Percentiles rank a stretch among this genome's conserved stretches.
Conservation (phyloP, 2,113 vertebrate genomes). For the Hiodon alosoides region DNA sequence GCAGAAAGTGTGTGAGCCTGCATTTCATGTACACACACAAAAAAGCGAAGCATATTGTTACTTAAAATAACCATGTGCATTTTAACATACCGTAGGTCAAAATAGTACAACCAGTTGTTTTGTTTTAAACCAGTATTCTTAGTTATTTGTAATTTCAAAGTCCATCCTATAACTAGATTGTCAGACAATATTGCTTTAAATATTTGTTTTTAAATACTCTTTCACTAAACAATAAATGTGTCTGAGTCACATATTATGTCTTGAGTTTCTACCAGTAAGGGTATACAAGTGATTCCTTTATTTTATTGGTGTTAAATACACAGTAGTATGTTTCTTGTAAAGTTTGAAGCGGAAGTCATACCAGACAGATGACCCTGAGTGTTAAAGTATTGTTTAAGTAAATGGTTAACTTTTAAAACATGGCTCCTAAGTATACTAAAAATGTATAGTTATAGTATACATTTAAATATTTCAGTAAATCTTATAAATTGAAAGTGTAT, state of each 20-base stretch:
- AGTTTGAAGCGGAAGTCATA: not conserved
- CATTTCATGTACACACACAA: constrained; percentile 1
- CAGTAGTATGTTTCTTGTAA: not conserved
- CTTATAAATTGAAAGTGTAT: no score
- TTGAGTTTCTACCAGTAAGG: not conserved
- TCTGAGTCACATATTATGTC: not conserved
- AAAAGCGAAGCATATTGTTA: not conserved
- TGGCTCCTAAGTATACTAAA: no score
- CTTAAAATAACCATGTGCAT: no score
- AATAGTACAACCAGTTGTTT: constrained; percentile 1
- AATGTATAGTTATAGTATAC: no score
- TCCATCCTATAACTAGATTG: no score
- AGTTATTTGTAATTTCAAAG: not conserved
- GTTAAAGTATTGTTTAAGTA: not conserved
- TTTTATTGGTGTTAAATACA: no score
- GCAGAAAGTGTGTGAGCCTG: constrained; percentile 1
- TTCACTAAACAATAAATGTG: not conserved
- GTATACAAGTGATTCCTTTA: no score
- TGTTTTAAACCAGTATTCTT: not conserved
- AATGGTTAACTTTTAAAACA: no score
- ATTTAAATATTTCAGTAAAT: no score
- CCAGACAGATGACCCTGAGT: not conserved
- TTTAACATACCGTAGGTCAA: no score
- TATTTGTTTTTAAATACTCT: no score
- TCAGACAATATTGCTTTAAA: no score